Evolutionary conservation across 2,113 vertebrate species (phyloP).

Genomic region (Serinus canaria): DNA sequence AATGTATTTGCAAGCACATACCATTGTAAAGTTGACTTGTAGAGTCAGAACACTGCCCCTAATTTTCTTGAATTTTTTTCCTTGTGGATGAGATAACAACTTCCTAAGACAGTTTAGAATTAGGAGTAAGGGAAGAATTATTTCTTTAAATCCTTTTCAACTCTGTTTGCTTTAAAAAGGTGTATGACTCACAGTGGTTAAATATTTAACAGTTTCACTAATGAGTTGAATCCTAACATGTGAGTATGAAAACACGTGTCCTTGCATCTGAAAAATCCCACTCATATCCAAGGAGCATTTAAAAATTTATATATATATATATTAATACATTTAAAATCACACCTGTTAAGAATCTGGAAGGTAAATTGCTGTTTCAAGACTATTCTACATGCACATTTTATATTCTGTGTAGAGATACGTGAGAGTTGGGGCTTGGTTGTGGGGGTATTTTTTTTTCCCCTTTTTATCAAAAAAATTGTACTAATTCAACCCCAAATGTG

Average conservation of each 20-base stretch:
- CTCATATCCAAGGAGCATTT: not conserved
- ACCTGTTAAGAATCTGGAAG: rapidly evolving
- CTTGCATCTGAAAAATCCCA: not conserved
- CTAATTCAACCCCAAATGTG: not conserved
- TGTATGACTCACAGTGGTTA: not conserved
- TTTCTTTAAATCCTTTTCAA: not conserved
- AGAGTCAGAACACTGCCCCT: not conserved
- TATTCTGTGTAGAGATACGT: not conserved
- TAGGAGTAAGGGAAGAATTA: not conserved
- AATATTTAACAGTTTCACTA: slow-evolving; percentile 27
- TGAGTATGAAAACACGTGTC: not conserved
- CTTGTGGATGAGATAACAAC: not conserved
- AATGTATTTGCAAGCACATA: not conserved
- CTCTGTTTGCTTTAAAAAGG: not conserved
- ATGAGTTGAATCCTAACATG: not conserved
- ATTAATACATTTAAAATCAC: rapidly evolving
- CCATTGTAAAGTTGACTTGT: not conserved
- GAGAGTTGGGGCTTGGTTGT: not conserved
- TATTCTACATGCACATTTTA: not conserved
- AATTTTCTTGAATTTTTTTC: not conserved
- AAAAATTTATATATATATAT: no score
- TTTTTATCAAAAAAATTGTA: not conserved
- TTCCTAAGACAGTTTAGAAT: not conserved
- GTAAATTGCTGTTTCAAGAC: not conserved
- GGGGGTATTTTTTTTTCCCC: not conserved